Evolutionary conservation across 1,140 invertebrate species (phyloP).

Genomic region (Diplogasteroides magnus): DNA sequence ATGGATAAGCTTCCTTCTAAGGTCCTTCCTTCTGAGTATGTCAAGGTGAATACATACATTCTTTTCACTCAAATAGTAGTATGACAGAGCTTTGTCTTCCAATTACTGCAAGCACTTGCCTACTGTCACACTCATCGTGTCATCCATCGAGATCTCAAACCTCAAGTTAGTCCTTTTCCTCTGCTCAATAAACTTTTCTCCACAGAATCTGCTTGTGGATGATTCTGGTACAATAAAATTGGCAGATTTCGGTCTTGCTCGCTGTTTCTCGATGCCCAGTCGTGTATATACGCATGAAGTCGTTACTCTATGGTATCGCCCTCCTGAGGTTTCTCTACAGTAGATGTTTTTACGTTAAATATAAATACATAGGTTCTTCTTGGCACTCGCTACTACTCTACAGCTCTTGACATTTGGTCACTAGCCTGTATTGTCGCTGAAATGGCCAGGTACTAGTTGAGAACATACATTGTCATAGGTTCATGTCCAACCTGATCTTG

Average conservation of each 20-base stretch:
- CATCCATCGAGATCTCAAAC: slow-evolving; percentile 88
- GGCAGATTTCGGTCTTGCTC: slow-evolving; percentile 93
- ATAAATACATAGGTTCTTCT: slow-evolving; percentile 17
- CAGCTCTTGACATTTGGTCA: slow-evolving; percentile 84
- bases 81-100: slow-evolving; percentile 67
- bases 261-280: slow-evolving; percentile 28
- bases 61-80: background rate
- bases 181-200: background rate
- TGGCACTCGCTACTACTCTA: slow-evolving; percentile 23
- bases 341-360: background rate
- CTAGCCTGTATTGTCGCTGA: slow-evolving; percentile 93
- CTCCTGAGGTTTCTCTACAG: slow-evolving; percentile 69
- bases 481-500: no score
- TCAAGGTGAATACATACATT: slow-evolving; percentile 74
- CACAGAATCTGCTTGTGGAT: slow-evolving; percentile 68
- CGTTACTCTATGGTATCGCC: slow-evolving; percentile 95
- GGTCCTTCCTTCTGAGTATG: slow-evolving; percentile 75
- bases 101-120: slow-evolving; percentile 85
- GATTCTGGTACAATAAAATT: slow-evolving; percentile 84
- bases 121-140: slow-evolving; percentile 91
- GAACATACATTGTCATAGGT: no score
- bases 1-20: slow-evolving; percentile 84
- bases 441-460: slow-evolving; percentile 69
- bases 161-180: slow-evolving; percentile 4
- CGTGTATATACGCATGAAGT: slow-evolving; percentile 96